phyloP scores from a whole-genome alignment of 2,113 vertebrate genomes.

The Microtus pennsylvanicus region DNA sequence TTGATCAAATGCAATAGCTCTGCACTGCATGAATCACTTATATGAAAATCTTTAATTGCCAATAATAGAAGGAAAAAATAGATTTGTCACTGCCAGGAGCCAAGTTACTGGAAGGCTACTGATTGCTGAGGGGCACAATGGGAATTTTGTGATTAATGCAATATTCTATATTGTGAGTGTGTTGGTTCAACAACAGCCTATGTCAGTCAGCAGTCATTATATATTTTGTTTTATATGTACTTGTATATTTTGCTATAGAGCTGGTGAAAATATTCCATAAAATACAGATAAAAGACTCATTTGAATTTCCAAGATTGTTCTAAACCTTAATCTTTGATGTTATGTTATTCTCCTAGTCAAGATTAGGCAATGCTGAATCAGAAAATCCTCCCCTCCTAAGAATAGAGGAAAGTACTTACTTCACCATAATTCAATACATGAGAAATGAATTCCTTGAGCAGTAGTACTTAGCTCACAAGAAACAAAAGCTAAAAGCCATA shows the following conservation, averaged over 20 bases:
- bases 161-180: not conserved
- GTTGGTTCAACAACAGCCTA: not conserved
- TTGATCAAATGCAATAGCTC: not conserved
- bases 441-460: not conserved
- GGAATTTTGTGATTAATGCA: not conserved
- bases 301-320: not conserved
- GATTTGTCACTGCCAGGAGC: not conserved
- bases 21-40: not conserved
- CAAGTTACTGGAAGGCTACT: not conserved
- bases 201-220: not conserved
- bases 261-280: not conserved
- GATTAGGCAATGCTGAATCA: not conserved
- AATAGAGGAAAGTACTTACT: not conserved
- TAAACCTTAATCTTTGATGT: too few relatives aligned
- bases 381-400: not conserved
- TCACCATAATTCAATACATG: not conserved
- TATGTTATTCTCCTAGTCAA: not conserved
- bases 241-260: not conserved
- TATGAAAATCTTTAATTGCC: not conserved
- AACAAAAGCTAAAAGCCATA: not conserved
- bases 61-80: not conserved
- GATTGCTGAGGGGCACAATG: not conserved
- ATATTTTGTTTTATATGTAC: not conserved
- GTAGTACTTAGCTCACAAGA: not conserved
- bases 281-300: not conserved